Base-by-base conservation (phyloP, 2,888 invertebrate species). In the Synergus japonicus region DNA sequence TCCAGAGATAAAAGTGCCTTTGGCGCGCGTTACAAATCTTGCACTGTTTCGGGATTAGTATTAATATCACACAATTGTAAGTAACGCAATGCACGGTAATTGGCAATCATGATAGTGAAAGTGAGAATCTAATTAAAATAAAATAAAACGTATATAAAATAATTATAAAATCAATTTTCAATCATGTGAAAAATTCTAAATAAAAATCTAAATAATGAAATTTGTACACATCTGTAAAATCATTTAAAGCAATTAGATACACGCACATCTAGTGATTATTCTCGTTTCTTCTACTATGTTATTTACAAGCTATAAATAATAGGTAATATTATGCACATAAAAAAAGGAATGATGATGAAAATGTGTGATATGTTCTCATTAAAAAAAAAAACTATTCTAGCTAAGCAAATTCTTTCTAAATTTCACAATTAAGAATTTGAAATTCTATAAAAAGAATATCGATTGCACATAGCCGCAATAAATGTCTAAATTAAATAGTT, bases 321-420 rank as follows among this genome's bases (percentile, higher is more conserved):
- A 77, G 67, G 37, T 73, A 29, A 54, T 41, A 73, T 73, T 54
- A 81, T 81, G 79, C 76, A 80, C 10, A 12, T 60, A 81, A 54
- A 37, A 73, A 77, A 78, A 76, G 77, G 65, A 66, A 67, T 78
- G 15, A 64, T 43, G 49, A 76, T 79, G 76, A 76, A 78, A 58
- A 22, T 66, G 18, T 67, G 79, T 82, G 78, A 79, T 78, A 77
- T 73, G 76, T 66, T 65, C 60, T 65, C 49, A 44, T 67, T 69
- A 81, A 82, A 77, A 67, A 82, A 77, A 67, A 78, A 76, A 81
- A 46, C 78, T 80, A 83, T 79, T 18, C 80, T 80, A 79, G 78
- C 60, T 64, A 80, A 41, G 15, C 2, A 37, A 44, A 44, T 18
- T 66, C 18, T 66, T 66, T 65, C 29, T 49, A 49, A 54, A 22